A percentile compares a stretch with the other conserved stretches of the same genome.
phyloP scores from a whole-genome alignment of 2,888 invertebrate genomes.

The Orchestes rusci region DNA sequence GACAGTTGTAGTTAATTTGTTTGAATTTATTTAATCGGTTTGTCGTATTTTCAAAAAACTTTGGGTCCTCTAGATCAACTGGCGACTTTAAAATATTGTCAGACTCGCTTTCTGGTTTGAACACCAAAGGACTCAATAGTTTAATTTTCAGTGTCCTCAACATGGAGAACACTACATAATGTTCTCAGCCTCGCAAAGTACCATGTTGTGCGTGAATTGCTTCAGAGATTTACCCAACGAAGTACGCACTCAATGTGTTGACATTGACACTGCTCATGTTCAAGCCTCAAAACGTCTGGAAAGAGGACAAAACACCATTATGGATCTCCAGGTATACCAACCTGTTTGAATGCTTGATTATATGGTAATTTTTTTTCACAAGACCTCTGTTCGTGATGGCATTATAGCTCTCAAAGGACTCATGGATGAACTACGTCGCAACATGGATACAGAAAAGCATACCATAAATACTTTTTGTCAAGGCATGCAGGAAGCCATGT shows the following conservation, averaged over 20 bases:
- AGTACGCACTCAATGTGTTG: constrained; percentile 60
- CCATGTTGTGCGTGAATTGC: constrained; percentile 68
- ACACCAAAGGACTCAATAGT: too few species aligned
- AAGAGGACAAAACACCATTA: constrained; percentile 47
- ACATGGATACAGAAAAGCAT: constrained; percentile 58
- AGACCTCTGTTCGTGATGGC: constrained; percentile 61
- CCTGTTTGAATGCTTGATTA: background rate
- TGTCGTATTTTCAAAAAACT: too few species aligned
- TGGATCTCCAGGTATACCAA: constrained; percentile 43
- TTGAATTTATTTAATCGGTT: too few species aligned
- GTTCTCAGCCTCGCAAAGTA: constrained; percentile 62
- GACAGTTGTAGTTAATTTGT: too few species aligned
- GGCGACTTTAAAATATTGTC: too few species aligned
- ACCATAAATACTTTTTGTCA: constrained; percentile 60
- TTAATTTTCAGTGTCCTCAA: constrained; percentile 55
- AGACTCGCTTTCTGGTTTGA: too few species aligned
- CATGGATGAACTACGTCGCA: constrained; percentile 58
- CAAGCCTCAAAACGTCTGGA: constrained; percentile 65
- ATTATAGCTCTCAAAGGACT: constrained; percentile 58
- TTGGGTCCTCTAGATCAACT: too few species aligned
- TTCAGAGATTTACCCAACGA: constrained; percentile 63
- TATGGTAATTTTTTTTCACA: constrained; percentile 29
- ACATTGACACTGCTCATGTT: constrained; percentile 67
- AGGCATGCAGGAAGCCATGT: constrained; percentile 58
- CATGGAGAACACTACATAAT: constrained; percentile 71